These are phyloP conservation scores for Struthidea cinerea DNA, from an alignment of 2,113 vertebrate genomes.

Conservation along the genomic window DNA sequence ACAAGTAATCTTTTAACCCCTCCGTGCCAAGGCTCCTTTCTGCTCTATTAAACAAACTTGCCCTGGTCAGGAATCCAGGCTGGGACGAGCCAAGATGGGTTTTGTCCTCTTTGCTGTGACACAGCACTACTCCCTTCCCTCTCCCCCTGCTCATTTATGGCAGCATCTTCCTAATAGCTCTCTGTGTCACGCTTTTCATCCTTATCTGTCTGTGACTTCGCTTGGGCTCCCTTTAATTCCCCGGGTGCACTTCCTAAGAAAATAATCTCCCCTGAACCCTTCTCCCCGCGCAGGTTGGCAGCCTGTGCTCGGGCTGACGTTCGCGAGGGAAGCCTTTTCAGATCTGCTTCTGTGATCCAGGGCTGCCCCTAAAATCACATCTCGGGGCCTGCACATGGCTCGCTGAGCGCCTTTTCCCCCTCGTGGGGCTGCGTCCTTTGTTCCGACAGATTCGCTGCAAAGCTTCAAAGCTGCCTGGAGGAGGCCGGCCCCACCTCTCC, in stretches of 20 bases:
- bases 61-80: not conserved
- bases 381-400: not conserved
- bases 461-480: not conserved
- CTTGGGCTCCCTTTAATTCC: not conserved
- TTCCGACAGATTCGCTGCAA: not conserved
- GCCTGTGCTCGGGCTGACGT: not conserved
- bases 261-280: not conserved
- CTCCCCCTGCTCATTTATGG: not conserved
- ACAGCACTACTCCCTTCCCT: not conserved
- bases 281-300: not conserved
- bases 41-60: not conserved
- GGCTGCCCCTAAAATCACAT: not conserved
- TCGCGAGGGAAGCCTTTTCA: not conserved
- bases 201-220: not conserved
- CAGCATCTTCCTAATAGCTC: not conserved
- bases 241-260: not conserved
- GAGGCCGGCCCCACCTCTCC: not conserved
- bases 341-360: not conserved
- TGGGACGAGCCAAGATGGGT: not conserved
- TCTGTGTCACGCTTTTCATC: not conserved
- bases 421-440: not conserved
- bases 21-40: not conserved
- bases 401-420: fast-evolving
- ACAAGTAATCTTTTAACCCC: conserved; percentile 22
- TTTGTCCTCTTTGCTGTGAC: not conserved